Conservation (phyloP, 2,113 vertebrate species). For the Alces alces region DNA sequence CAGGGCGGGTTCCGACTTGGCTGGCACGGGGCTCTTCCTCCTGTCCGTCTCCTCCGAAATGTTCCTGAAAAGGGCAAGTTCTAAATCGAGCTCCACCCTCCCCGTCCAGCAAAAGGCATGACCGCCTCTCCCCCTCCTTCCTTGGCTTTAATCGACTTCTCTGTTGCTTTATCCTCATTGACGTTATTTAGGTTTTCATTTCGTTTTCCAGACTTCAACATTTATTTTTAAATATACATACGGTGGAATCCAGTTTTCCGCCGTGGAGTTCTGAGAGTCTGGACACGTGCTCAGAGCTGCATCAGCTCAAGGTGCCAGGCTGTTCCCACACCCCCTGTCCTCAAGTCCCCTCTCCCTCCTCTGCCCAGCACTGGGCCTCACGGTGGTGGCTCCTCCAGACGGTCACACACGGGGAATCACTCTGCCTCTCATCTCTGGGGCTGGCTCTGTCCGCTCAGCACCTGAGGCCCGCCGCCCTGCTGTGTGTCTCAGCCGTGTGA, state of each 20-base stretch:
- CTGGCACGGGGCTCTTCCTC: background rate
- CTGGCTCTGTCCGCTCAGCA: background rate
- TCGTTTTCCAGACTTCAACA: background rate
- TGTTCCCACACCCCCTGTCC: fast-evolving
- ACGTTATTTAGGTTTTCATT: background rate
- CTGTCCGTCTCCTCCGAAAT: background rate
- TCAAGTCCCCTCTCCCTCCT: no score
- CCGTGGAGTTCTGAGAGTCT: background rate
- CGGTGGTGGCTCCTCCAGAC: background rate
- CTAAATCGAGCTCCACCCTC: background rate
- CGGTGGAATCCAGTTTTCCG: background rate
- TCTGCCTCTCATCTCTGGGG: fast-evolving
- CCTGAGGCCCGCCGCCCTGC: background rate
- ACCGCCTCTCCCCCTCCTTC: background rate
- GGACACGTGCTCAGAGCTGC: background rate
- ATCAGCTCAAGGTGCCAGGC: fast-evolving
- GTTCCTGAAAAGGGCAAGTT: background rate
- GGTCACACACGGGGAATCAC: fast-evolving
- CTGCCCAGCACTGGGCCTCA: background rate
- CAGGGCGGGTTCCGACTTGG: background rate
- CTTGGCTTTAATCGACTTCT: background rate
- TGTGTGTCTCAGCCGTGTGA: fast-evolving
- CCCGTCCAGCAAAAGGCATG: background rate
- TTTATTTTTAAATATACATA: background rate
- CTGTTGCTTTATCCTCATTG: background rate